phyloP scores from a whole-genome alignment of 2,797 vertebrate genomes.

The Hypotaenidia philippensis region DNA sequence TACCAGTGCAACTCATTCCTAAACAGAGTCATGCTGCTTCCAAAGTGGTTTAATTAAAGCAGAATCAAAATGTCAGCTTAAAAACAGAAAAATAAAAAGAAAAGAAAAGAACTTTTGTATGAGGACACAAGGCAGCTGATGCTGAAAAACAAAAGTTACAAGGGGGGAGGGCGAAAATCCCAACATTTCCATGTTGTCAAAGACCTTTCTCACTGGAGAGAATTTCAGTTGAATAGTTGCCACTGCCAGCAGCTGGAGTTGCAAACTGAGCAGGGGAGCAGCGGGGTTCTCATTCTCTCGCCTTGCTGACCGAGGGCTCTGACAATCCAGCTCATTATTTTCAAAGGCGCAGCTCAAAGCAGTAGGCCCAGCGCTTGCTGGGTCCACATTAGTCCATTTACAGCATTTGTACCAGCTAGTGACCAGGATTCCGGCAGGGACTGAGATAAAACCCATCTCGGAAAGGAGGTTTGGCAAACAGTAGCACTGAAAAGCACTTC shows the following conservation, averaged over 20 bases:
- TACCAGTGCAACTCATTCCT: conserved; percentile 21
- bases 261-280: conserved; percentile 29
- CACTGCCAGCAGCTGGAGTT: conserved; percentile 1
- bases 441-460: not conserved
- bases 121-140: conserved; percentile 16
- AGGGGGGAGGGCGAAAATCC: not conserved
- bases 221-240: conserved; percentile 46
- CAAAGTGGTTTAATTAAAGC: conserved; percentile 60
- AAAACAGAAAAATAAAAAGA: not conserved
- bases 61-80: conserved; percentile 58
- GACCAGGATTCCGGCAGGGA: not conserved
- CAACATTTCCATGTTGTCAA: conserved; percentile 32
- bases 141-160: conserved; percentile 34
- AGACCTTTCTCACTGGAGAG: conserved; percentile 29
- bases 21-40: conserved; percentile 51
- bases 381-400: conserved; percentile 57
- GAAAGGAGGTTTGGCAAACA: not conserved
- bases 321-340: conserved; percentile 58
- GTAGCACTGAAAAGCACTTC: not conserved
- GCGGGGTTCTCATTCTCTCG: conserved; percentile 31
- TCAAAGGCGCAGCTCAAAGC: conserved; percentile 33
- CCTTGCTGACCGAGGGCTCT: conserved; percentile 30
- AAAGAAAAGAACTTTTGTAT: conserved; percentile 3
- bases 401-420: conserved; percentile 22
- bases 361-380: not conserved